Evolutionary conservation across 2,888 invertebrate genomes (phyloP).

Genomic region (Epinotia ramella): DNA sequence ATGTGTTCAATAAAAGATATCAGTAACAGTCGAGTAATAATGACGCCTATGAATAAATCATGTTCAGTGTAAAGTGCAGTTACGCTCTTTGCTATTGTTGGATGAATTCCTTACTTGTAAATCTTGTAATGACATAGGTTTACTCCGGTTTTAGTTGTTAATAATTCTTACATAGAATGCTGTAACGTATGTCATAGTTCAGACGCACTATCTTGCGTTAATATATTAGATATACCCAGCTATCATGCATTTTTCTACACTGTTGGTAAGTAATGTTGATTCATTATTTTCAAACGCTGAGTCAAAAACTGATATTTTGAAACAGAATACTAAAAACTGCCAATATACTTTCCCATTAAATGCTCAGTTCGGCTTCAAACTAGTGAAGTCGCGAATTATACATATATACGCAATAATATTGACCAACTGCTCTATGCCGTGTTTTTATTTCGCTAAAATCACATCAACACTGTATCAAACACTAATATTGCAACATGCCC

Average conservation of each 20-base stretch:
- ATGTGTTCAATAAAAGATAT: constrained; percentile 42
- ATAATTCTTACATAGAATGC: neutral
- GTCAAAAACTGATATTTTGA: neutral
- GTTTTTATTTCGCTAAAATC: constrained; percentile 20
- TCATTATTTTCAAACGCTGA: neutral
- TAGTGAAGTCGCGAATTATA: neutral
- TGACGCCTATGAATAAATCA: constrained; percentile 37
- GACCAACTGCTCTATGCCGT: neutral
- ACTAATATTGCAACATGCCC: constrained; percentile 15
- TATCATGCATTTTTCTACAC: neutral
- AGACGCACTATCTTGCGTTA: neutral
- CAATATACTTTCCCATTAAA: too few relatives aligned
- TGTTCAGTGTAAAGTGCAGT: constrained; percentile 23
- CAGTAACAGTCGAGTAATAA: constrained; percentile 34
- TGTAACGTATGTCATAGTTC: neutral
- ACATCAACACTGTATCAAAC: constrained; percentile 7
- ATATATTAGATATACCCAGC: neutral
- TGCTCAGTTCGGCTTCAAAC: too few relatives aligned
- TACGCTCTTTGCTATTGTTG: constrained; percentile 14
- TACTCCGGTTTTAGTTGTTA: neutral
- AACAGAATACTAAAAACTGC: too few relatives aligned
- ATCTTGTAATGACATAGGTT: constrained; percentile 1
- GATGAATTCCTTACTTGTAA: neutral
- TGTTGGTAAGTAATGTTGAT: neutral
- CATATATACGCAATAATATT: neutral